These are phyloP conservation scores for Coecobrya sp. DNA, from an alignment of 2,888 invertebrate genomes.

Conservation along the genomic window DNA sequence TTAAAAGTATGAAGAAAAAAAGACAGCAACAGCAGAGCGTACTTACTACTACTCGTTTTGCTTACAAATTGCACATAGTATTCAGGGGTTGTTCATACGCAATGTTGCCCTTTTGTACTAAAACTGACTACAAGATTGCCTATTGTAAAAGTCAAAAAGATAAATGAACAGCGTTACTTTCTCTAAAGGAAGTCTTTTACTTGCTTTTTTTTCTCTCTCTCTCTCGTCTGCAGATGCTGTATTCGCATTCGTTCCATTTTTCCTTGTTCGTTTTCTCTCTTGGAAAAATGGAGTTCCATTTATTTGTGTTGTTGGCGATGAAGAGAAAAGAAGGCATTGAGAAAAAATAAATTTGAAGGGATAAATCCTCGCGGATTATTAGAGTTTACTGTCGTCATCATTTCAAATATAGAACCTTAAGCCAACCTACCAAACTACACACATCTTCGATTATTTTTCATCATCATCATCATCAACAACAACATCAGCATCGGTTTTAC, in stretches of 20 bases:
- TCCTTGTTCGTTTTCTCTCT: neutral
- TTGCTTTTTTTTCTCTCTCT: neutral
- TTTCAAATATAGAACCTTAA: slow-evolving; percentile 66
- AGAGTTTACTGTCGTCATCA: slow-evolving; percentile 76
- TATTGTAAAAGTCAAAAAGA: neutral
- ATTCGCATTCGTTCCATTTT: neutral
- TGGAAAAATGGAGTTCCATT: slow-evolving; percentile 40
- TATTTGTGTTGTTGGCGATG: slow-evolving; percentile 44
- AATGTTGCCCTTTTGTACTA: neutral
- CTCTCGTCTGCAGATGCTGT: neutral
- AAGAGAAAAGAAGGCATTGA: slow-evolving; percentile 26
- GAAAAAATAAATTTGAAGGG: slow-evolving; percentile 72
- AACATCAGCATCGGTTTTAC: slow-evolving; percentile 3
- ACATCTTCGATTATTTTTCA: slow-evolving; percentile 71
- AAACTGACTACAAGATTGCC: too few relatives aligned
- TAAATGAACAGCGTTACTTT: neutral
- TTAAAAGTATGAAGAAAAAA: slow-evolving; percentile 15
- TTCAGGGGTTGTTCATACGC: neutral
- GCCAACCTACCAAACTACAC: slow-evolving; percentile 24
- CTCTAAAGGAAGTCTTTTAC: neutral
- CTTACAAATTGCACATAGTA: slow-evolving; percentile 27
- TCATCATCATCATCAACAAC: slow-evolving; percentile 1
- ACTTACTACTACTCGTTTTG: neutral
- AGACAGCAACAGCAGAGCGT: neutral
- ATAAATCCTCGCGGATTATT: slow-evolving; percentile 77